Evolutionary conservation across 2,888 invertebrate genomes (phyloP), one percentile per base, ranked within the genome.

Genomic region (Mantis religiosa): DNA sequence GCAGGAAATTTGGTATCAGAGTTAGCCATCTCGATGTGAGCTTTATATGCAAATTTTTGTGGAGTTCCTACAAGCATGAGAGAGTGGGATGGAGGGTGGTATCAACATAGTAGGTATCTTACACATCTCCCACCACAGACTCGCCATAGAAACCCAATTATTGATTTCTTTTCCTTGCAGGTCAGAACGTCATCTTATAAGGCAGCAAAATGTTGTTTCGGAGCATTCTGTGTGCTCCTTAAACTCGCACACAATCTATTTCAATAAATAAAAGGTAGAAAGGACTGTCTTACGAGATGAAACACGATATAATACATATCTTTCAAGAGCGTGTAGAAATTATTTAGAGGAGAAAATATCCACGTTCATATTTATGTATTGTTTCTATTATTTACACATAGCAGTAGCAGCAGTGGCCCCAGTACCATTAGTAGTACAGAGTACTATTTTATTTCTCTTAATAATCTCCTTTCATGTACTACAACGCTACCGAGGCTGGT

Each of bases 31-130:
- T 34, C 47, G n/a, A 27, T 27, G 47, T 28, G 28, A 81, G 71
- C 14, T 86, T 86, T 86, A 81, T 81, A 86, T 86, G 86, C 81
- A 86, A 71, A 86, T 86, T 86, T 28, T 25, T 86, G 81, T 71
- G 54, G 81, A 86, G 81, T 86, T 71, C 2, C 2, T 86, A 81
- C 47, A 81, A 14, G 54, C 54, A 25, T 20, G 54, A 3, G 54
- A 20, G 54, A 3, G 54, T 15, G 85, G 85, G 27, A 27, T n/a
- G n/a, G 14, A 27, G 12, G 47, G 9, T 47, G 25, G 47, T 30
- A 25, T 12, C 71, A 41, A 41, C 27, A 54, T 25, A 28, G 81
- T n/a, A n/a, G n/a, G n/a, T 86, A 86, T 86, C 86, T 86, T 28
- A 30, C 47, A 81, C 28, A 86, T 71, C 54, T 71, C 54, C 54